Base-by-base conservation (phyloP, 2,113 vertebrate species). In the Glaucomys volans region DNA sequence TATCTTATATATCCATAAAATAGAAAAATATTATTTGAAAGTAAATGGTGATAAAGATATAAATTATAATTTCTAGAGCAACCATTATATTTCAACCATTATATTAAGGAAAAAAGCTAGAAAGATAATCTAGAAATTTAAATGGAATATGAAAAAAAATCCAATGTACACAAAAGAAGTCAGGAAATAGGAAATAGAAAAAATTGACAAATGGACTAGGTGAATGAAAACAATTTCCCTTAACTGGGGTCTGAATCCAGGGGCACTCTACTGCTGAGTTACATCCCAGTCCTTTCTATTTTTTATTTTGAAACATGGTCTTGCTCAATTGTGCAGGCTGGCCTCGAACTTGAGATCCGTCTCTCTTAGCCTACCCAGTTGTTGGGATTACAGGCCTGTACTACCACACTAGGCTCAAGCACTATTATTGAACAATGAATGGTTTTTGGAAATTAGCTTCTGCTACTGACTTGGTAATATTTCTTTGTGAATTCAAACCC, bases 401-500 rank as follows among this genome's bases (percentile, higher is more conserved):
- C 66, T 32, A 67, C 66, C 66, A 67, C 2, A 14, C 32, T 35
- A 16, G 66, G 30, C 32, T 67, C 24, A 62, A 62, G 0, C 8
- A 30, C 35, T 40, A 6, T 69, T 93, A 66, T 4, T 54, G 47
- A 90, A 76, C 50, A 28, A 24, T 28, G 42, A 81, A n/a, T 35
- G 66, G 40, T 57, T 32, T 93, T 62, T 94, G 42, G 64, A 92
- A 83, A 71, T 95, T 77, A 57, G 76, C 24, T 92, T 93, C 87
- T 75, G 66, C 66, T 76, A 22, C 10, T 57, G 37, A 80, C 6
- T 66, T 86, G 47, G n/a, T 96, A 66, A 37, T 54, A 28, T 79
- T 90, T 79, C 30, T 69, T 96, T 42, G 52, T 66, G 75, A 97
- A 87, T 80, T 96, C 26, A 95, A 16, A 10, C 50, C 95, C 57